These are phyloP conservation scores for Panthera uncia DNA, from an alignment of 2,113 vertebrate species.

Conservation along the genomic window DNA sequence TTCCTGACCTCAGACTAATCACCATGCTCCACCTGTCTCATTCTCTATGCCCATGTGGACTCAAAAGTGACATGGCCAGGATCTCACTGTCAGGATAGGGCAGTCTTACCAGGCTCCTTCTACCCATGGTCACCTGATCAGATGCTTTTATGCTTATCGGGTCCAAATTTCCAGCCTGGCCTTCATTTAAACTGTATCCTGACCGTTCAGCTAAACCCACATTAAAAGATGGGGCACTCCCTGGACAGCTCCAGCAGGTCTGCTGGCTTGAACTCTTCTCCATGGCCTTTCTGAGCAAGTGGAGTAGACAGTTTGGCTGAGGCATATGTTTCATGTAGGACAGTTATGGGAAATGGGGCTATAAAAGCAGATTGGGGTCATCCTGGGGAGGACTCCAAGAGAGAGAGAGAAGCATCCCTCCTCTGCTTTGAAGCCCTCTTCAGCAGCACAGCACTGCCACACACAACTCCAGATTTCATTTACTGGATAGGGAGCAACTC, in stretches of 20 bases:
- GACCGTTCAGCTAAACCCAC: not conserved
- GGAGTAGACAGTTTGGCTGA: not conserved
- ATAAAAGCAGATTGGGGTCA: slow-evolving; percentile 65
- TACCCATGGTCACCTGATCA: not conserved
- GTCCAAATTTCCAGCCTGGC: not conserved
- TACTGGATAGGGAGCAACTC: slow-evolving; percentile 67
- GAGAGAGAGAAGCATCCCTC: not conserved
- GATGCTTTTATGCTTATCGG: not conserved
- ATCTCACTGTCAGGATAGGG: fast-evolving
- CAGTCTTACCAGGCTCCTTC: fast-evolving
- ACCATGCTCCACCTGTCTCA: too few relatives aligned
- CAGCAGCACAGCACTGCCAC: not conserved
- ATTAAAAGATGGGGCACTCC: not conserved
- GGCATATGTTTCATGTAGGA: not conserved
- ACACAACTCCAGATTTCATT: slow-evolving; percentile 40
- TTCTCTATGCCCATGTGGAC: not conserved
- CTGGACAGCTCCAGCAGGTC: fast-evolving
- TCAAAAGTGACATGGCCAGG: fast-evolving
- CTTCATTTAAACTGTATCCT: not conserved
- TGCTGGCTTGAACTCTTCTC: not conserved
- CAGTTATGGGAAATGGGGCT: not conserved
- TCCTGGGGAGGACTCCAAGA: not conserved
- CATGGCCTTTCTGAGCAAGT: not conserved
- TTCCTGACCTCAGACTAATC: not conserved
- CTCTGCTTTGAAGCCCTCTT: not conserved